A percentile compares a stretch with the other conserved stretches of the same genome.
phyloP scores from a whole-genome alignment of 2,797 vertebrate genomes.

The Neomorphus geoffroyi region DNA sequence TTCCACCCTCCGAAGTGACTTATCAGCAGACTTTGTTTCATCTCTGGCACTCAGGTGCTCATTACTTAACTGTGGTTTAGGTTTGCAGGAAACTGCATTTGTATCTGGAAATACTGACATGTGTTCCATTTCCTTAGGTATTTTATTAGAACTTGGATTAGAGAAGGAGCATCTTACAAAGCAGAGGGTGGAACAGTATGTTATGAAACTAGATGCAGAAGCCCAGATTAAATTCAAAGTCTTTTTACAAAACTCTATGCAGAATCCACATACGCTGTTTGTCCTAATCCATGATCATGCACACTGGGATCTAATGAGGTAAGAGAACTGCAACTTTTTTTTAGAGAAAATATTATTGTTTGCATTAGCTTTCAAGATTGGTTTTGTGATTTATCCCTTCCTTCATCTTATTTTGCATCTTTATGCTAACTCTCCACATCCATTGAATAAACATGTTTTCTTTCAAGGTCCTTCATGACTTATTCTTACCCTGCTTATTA shows the following conservation, averaged over 20 bases:
- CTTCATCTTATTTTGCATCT: background rate
- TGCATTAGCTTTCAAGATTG: background rate
- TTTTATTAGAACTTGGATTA: constrained; percentile 89
- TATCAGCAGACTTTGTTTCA: constrained; percentile 93
- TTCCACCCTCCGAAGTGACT: constrained; percentile 94
- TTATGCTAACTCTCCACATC: background rate
- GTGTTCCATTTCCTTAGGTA: constrained; percentile 77
- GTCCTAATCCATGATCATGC: constrained; percentile 96
- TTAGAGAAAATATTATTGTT: background rate
- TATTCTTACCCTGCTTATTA: background rate
- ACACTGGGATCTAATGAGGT: constrained; percentile 95
- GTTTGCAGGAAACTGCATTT: background rate
- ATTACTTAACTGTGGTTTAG: background rate
- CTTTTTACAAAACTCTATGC: constrained; percentile 89
- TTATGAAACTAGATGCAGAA: constrained; percentile 89
- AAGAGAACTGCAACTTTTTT: background rate
- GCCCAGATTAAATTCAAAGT: constrained; percentile 85
- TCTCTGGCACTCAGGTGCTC: constrained; percentile 92
- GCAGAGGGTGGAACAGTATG: constrained; percentile 86
- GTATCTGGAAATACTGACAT: background rate
- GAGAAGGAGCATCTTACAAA: constrained; percentile 85
- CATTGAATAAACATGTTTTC: background rate
- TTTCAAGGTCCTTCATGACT: background rate
- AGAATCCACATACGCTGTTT: constrained; percentile 92
- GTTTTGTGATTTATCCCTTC: background rate